These are phyloP conservation scores for Cliona cf. orientalis DNA, from an alignment of 37 sponge, comb jelly and placozoan genomes.

Conservation along the genomic window DNA sequence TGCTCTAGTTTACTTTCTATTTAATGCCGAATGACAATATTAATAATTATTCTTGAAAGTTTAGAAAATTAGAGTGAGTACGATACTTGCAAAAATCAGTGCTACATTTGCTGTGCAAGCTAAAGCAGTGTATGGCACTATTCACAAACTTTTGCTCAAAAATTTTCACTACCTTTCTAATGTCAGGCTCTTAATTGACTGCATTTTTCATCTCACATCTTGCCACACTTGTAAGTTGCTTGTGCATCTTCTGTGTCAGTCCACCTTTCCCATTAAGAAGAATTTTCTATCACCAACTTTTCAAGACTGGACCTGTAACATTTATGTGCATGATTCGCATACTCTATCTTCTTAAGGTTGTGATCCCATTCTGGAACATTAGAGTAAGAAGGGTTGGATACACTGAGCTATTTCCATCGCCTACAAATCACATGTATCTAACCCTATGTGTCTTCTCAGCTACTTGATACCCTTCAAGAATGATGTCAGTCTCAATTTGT, in stretches of 20 bases:
- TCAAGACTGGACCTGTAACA: constrained; percentile 36
- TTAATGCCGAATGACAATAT: too few species aligned
- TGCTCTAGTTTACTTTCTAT: too few species aligned
- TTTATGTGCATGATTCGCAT: constrained; percentile 64
- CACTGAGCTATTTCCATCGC: constrained; percentile 58
- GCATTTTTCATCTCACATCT: constrained; percentile 46
- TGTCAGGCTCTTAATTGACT: constrained; percentile 15
- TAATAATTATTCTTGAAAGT: too few species aligned
- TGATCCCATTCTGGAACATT: constrained; percentile 35
- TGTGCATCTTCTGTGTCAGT: constrained; percentile 23
- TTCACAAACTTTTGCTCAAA: constrained; percentile 27
- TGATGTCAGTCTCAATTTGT: constrained; percentile 52
- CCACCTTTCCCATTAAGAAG: constrained; percentile 46
- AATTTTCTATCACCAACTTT: constrained; percentile 27
- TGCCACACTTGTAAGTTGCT: constrained; percentile 32
- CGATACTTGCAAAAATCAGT: constrained; percentile 44
- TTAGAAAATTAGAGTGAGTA: too few species aligned
- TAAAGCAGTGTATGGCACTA: constrained; percentile 39
- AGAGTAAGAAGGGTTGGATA: constrained; percentile 33
- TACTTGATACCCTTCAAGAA: constrained; percentile 41
- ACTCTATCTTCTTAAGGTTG: constrained; percentile 31
- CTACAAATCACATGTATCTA: constrained; percentile 31
- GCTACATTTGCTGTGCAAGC: constrained; percentile 48
- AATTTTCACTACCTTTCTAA: neutral
- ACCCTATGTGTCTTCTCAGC: constrained; percentile 47